A percentile compares a stretch with the other conserved stretches of the same genome.
Conservation (phyloP, 2,797 vertebrate species). For the Tapera naevia region DNA sequence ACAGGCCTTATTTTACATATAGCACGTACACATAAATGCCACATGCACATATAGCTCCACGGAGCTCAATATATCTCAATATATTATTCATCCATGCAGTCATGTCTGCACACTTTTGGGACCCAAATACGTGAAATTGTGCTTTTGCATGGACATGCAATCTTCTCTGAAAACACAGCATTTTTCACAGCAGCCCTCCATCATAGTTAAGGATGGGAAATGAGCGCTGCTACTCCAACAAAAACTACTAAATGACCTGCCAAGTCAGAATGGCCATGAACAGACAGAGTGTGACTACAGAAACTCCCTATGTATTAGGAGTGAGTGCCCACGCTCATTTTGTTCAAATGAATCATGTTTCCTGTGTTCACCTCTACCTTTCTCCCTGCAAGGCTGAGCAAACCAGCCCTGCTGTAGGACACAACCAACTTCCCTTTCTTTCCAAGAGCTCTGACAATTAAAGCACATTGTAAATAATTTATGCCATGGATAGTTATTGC, state of each 20-base stretch:
- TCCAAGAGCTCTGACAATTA: not conserved
- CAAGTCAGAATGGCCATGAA: fast-evolving
- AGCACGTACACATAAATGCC: not conserved
- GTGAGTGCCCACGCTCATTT: not conserved
- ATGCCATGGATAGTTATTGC: not conserved
- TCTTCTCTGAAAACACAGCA: not conserved
- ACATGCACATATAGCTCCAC: not conserved
- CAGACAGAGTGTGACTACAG: not conserved
- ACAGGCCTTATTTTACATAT: not conserved
- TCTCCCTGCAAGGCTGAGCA: not conserved
- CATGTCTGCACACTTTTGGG: fast-evolving
- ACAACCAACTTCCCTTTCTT: not conserved
- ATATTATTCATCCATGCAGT: not conserved
- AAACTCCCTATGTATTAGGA: not conserved
- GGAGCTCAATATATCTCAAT: not conserved
- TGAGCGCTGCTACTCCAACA: not conserved
- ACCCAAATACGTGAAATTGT: fast-evolving
- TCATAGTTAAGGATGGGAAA: not conserved
- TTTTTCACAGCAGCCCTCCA: not conserved
- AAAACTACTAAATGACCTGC: not conserved
- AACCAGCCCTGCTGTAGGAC: not conserved
- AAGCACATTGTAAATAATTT: not conserved
- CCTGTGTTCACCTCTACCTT: not conserved
- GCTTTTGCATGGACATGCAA: not conserved
- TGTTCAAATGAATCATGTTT: not conserved